Evolutionary conservation across 2,797 vertebrate genomes (phyloP).

Genomic region (Pseudomugil gertrudae): DNA sequence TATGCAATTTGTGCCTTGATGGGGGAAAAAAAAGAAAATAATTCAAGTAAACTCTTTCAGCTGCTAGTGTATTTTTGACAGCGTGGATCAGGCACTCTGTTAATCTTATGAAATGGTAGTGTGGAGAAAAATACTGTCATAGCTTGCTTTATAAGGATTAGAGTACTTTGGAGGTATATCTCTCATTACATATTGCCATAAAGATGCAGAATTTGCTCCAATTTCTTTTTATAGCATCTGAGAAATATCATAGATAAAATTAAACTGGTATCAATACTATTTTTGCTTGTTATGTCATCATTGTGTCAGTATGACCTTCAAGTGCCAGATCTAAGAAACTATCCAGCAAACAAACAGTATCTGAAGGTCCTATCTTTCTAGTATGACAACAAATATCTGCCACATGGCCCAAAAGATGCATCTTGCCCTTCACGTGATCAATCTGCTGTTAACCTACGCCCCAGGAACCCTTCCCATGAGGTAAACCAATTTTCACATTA

Average conservation of each 20-base stretch:
- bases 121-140: background rate
- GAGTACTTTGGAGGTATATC: background rate
- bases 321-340: background rate
- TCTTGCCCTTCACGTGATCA: background rate
- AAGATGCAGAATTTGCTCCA: background rate
- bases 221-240: background rate
- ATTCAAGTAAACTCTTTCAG: constrained; percentile 2
- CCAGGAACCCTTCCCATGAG: background rate
- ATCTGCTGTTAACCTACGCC: background rate
- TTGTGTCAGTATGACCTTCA: background rate
- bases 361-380: background rate
- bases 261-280: background rate
- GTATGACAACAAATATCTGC: background rate
- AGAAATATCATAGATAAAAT: background rate
- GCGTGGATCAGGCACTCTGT: background rate
- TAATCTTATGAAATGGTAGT: background rate
- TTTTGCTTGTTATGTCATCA: background rate
- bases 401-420: background rate
- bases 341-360: background rate
- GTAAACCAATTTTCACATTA: background rate
- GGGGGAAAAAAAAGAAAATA: background rate
- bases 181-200: background rate
- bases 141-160: background rate
- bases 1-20: constrained; percentile 47
- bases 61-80: background rate